Evolutionary conservation across 2,888 invertebrate species (phyloP), one percentile per base, ranked within the genome.

Genomic region (Girardia tigrina): DNA sequence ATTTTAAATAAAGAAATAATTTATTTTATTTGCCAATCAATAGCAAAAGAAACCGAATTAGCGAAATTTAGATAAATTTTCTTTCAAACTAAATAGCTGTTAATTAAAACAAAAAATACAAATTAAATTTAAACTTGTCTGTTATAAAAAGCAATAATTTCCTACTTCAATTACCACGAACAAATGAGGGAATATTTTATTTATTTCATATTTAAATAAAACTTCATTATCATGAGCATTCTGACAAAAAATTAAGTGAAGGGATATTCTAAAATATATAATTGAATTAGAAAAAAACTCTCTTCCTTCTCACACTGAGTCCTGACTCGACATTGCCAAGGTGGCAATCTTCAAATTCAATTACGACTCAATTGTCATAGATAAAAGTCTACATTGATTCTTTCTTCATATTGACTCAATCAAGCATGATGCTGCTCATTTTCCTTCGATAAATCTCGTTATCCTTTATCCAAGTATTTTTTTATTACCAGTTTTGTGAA

Each of bases 301-400:
- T 56, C 56, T n/a, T 56, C 20, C 56, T 56, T 56, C 56, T 56
- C 23, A 56, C 56, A 56, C 56, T 56, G 56, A 56, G 56, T 20
- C 56, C 23, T 23, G n/a, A 56, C 23, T 56, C n/a, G 56, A 56
- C 56, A 56, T 56, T 56, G 56, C 56, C 56, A 56, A 56, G 56
- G 56, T 56, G 56, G 56, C 56, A 56, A 23, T 56, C 56, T 56
- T 56, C 56, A 56, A 56, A 56, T 56, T 56, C 56, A 56, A 56
- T 56, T 56, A 56, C 56, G 56, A 56, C 56, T 56, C 56, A 56
- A 56, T 56, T 56, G 56, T 56, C 56, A 56, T 56, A 56, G 56
- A 56, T 56, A 56, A 56, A n/a, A 56, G 56, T 56, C 56, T n/a
- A 56, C 56, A 56, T 56, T 20, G 56, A 56, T 56, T 56, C 56